Evolutionary conservation across 2,888 invertebrate genomes (phyloP), one percentile per base, ranked within the genome.

Genomic region (Yponomeuta plumbellus): DNA sequence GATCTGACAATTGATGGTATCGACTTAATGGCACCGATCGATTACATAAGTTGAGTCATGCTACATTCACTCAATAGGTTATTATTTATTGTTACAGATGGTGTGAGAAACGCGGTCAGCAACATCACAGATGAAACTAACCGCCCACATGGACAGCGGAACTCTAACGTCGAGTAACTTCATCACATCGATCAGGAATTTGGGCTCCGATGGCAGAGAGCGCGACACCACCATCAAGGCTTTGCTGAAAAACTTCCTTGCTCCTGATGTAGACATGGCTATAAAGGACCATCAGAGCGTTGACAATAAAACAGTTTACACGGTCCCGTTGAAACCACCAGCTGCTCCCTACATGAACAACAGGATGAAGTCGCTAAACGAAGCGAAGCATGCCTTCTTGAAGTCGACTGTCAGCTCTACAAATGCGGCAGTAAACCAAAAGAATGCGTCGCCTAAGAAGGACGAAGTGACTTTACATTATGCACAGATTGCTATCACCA

Each of bases 121-220:
- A 72, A 80, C 79, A 80, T 74, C 77, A 80, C 85, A 84, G 83
- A 89, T 86, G 86, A 72, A 84, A 80, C 74, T 85, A 67, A 84
- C 78, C 80, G 79, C 72, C 71, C 84, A 84, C 76, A 91, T 90
- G 89, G 90, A 88, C 82, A 85, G 82, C 70, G 84, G 86, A 74
- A 73, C 85, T 72, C 77, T 87, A 74, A 75, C 81, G 67, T 80
- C 83, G 70, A 85, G 81, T 74, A 83, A 81, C 70, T 74, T 90
- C 57, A 82, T 88, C 71, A 80, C 88, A 65, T 84, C 86, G 39
- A 83, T 87, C 70, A 86, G 84, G 71, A 79, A 77, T 67, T 84
- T 85, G 69, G 83, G 83, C 70, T 76, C 74, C 68, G 83, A 86
- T 67, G 83, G 78, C 23, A 84, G 78, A 71, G 84, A 85, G 70